Base-by-base conservation (phyloP, 2,797 vertebrate genomes). In the Coregonus ussuriensis region DNA sequence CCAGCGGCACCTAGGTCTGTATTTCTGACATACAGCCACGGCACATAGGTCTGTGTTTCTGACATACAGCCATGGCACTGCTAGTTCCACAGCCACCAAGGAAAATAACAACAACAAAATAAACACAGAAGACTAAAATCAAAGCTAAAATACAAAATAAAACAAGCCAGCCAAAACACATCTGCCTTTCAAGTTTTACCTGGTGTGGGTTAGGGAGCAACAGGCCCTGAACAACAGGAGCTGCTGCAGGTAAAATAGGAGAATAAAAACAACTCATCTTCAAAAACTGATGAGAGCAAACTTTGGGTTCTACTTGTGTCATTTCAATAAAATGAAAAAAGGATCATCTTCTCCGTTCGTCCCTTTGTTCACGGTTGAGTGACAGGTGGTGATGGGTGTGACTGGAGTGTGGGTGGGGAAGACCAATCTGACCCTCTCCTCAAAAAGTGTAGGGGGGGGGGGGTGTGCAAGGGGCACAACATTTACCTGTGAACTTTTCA, bases 171-270 rank as follows among this genome's bases (percentile, higher is more conserved):
- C 93, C 95, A 86, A 91, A 89, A 86, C 83, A 85, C 86, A 84
- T 90, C 88, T 82, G 88, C 90, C 91, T 88, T 94, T 94, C 93
- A 94, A 94, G 93, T 94, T 93, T 91, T 89, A 91, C 87, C 91
- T 92, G 83, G 79, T 83, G 72, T 85, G 21, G 9, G 59, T 29
- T 66, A 15, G 21, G 9, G 25, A 13, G 21, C 81, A 29, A 87
- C 83, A 72, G 73, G 69, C 79, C 74, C 82, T 59, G 71, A 75
- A 78, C 69, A 77, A 75, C 85, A 87, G 66, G 77, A 85, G 85
- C 81, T 86, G 86, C 87, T 86, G 83, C 85, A 41, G 77, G 88
- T 82, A 73, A 74, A 78, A 83, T 72, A 54, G 79, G 76, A 80
- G 91, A 84, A 89, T 13, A 47, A 11, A 86, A 80, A 86, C 80